A percentile compares a stretch with the other conserved stretches of the same genome.
Conservation (phyloP, 2,888 invertebrate genomes). For the Strigamia crassipes region DNA sequence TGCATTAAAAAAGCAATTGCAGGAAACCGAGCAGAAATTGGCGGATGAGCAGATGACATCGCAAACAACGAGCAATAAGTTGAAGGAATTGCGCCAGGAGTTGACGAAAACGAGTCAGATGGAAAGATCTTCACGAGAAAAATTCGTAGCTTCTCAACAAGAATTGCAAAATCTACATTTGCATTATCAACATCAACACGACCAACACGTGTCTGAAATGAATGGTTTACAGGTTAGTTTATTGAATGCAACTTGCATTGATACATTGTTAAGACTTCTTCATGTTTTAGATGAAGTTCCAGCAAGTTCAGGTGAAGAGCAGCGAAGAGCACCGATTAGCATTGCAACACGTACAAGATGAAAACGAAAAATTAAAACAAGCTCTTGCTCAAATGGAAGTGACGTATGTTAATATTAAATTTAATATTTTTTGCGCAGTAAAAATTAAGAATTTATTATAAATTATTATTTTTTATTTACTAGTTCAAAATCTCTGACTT, state of each 20-base stretch:
- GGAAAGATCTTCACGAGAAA: conserved; percentile 66
- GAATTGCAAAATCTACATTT: conserved; percentile 69
- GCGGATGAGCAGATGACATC: conserved; percentile 61
- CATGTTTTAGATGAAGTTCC: conserved; percentile 4
- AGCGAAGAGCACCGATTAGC: conserved; percentile 48
- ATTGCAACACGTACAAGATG: conserved; percentile 50
- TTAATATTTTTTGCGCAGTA: background rate
- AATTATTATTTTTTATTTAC: background rate
- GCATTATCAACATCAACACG: conserved; percentile 66
- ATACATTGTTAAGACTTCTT: background rate
- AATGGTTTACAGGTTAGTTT: conserved; percentile 62
- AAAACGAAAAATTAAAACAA: conserved; percentile 50
- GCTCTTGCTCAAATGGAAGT: conserved; percentile 50
- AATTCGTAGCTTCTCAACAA: conserved; percentile 63
- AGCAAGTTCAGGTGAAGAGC: conserved; percentile 47
- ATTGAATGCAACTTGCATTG: background rate
- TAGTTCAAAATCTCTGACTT: conserved; percentile 8
- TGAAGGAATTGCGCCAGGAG: conserved; percentile 76
- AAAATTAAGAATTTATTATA: no score
- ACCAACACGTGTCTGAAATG: conserved; percentile 66
- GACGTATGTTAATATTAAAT: conserved; percentile 48
- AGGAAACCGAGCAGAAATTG: conserved; percentile 70
- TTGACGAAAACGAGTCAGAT: conserved; percentile 65
- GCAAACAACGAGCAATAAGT: conserved; percentile 73
- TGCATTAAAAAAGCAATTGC: conserved; percentile 83